phyloP scores from a whole-genome alignment of 2,888 invertebrate genomes.

The Rhynchonema sp. region DNA sequence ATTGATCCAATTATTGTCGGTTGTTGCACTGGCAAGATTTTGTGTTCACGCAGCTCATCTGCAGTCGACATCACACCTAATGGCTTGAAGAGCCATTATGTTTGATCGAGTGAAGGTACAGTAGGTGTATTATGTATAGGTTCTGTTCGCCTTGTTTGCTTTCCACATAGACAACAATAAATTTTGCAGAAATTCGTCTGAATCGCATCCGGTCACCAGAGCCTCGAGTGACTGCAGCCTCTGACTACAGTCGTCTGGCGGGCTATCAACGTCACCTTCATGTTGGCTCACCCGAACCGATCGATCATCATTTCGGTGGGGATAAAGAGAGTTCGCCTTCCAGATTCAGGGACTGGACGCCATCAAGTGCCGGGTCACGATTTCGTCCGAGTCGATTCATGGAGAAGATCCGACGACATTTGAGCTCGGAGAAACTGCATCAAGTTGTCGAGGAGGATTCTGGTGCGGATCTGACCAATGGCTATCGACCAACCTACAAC shows the following conservation, averaged over 20 bases:
- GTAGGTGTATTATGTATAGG: too few relatives aligned
- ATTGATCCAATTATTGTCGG: too few relatives aligned
- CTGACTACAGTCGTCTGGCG: not conserved
- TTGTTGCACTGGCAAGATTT: too few relatives aligned
- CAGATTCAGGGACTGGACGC: not conserved
- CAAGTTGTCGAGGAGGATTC: not conserved
- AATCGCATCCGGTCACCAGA: not conserved
- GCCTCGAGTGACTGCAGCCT: not conserved
- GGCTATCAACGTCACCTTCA: not conserved
- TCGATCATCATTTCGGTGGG: not conserved
- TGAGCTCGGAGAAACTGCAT: slow-evolving; percentile 3
- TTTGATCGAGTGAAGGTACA: too few relatives aligned
- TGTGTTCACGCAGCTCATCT: too few relatives aligned
- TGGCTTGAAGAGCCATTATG: too few relatives aligned
- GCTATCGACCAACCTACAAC: not conserved
- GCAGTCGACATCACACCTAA: too few relatives aligned
- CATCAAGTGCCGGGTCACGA: not conserved
- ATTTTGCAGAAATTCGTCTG: not conserved
- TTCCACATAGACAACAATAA: too few relatives aligned
- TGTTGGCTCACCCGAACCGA: not conserved
- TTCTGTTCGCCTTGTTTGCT: too few relatives aligned
- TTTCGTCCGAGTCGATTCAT: slow-evolving; percentile 1
- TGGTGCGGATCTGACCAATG: not conserved
- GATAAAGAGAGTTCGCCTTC: not conserved
- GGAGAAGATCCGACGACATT: slow-evolving; percentile 3